A percentile compares a stretch with the other conserved stretches of the same genome.
phyloP scores from a whole-genome alignment of 2,888 invertebrate species.

The Cataglyphis rosenhaueri region DNA sequence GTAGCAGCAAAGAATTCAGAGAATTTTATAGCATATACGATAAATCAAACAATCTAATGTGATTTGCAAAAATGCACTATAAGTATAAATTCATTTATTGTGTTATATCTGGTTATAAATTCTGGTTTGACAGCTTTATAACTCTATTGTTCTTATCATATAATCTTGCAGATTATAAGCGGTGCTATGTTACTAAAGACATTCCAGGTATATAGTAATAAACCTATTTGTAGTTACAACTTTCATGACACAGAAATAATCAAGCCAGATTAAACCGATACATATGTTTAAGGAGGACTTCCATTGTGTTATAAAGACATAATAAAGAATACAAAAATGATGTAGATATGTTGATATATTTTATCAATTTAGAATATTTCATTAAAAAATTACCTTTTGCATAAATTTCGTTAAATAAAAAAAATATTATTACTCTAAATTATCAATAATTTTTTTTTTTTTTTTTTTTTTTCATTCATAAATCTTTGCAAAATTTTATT shows the following conservation, averaged over 20 bases:
- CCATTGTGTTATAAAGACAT: not conserved
- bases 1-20: not conserved
- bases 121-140: slow-evolving; percentile 34
- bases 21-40: not conserved
- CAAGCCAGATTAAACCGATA: slow-evolving; percentile 17
- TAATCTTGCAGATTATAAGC: slow-evolving; percentile 24
- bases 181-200: not conserved
- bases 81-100: slow-evolving; percentile 6
- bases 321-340: not conserved
- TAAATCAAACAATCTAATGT: not conserved
- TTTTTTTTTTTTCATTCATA: not conserved
- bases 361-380: not conserved
- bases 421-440: not conserved
- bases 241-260: slow-evolving; percentile 33
- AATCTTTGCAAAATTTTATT: not conserved
- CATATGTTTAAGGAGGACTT: not conserved
- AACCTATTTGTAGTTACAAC: slow-evolving; percentile 27
- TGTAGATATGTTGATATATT: not conserved
- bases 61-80: not conserved
- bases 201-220: slow-evolving; percentile 16
- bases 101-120: slow-evolving; percentile 1
- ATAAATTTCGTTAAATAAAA: not conserved
- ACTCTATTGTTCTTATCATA: slow-evolving; percentile 47
- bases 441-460: not conserved
- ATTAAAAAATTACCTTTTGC: not conserved